Evolutionary conservation across 30 jellyfish, hydroid and myxozoan species (phyloP).

Genomic region (Aurelia sp.): DNA sequence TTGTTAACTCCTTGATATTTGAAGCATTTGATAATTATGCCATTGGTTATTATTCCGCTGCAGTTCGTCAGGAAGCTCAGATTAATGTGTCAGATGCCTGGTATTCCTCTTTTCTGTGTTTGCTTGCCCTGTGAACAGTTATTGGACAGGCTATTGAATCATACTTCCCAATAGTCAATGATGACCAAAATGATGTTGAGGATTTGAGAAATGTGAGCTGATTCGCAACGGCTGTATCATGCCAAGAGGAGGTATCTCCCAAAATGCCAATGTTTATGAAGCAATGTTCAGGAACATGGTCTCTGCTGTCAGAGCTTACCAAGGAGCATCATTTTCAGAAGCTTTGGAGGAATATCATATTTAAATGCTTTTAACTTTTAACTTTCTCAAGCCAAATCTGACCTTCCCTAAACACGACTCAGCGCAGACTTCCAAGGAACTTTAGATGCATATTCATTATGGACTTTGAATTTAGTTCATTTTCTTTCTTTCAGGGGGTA

Average conservation of each 20-base stretch:
- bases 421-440: no score
- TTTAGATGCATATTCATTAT: no score
- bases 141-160: conserved; percentile 35
- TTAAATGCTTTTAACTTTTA: no score
- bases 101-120: conserved; percentile 28
- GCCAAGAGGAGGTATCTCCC: neutral
- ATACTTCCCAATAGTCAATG: conserved; percentile 28
- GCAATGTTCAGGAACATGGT: no score
- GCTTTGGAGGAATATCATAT: no score
- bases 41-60: neutral
- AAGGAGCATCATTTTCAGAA: no score
- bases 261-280: no score
- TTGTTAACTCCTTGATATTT: neutral
- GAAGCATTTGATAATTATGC: conserved; percentile 1
- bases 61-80: conserved; percentile 13
- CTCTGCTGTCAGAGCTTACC: no score
- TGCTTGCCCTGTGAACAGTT: conserved; percentile 42
- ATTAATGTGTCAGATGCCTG: neutral
- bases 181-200: neutral
- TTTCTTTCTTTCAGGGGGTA: no score
- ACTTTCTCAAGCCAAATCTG: no score
- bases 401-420: no score
- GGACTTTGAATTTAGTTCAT: no score
- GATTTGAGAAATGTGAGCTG: conserved; percentile 6
- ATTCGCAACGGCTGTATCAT: conserved; percentile 14